phyloP scores from a whole-genome alignment of 2,797 vertebrate species.

The Cephalopachus bancanus region DNA sequence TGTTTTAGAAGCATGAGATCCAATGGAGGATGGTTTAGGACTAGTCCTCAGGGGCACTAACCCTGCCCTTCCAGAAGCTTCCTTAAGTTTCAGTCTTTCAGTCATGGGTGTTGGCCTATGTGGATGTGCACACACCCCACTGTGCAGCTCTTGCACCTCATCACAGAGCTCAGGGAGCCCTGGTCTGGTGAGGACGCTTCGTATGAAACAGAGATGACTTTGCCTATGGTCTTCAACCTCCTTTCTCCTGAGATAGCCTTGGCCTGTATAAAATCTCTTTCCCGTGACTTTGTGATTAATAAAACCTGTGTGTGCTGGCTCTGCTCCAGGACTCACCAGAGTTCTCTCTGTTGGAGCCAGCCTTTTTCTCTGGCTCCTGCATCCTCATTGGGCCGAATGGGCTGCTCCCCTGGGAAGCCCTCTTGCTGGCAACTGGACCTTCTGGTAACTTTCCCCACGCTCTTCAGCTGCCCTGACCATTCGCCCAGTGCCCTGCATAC shows the following conservation, averaged over 20 bases:
- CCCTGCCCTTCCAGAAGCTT: not conserved
- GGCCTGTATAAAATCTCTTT: not conserved
- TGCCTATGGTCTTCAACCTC: not conserved
- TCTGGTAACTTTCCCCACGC: not conserved
- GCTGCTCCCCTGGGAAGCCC: not conserved
- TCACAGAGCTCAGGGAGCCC: not conserved
- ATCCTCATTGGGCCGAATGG: not conserved
- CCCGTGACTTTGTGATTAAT: not conserved
- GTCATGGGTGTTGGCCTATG: not conserved
- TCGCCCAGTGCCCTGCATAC: not conserved
- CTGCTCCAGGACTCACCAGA: not conserved
- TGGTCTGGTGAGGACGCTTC: fast-evolving
- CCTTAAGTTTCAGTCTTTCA: not conserved
- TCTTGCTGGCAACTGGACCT: not conserved
- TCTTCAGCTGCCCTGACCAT: not conserved
- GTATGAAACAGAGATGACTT: not conserved
- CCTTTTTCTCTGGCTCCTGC: not conserved
- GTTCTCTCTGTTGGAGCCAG: not conserved
- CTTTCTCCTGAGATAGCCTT: not conserved
- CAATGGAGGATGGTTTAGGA: not conserved
- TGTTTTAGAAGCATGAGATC: not conserved
- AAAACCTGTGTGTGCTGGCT: not conserved
- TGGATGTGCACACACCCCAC: too few species aligned
- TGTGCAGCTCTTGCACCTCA: not conserved
- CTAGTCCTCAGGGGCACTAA: not conserved